phyloP scores from a whole-genome alignment of 2,797 vertebrate species.

The Glyptemys insculpta region DNA sequence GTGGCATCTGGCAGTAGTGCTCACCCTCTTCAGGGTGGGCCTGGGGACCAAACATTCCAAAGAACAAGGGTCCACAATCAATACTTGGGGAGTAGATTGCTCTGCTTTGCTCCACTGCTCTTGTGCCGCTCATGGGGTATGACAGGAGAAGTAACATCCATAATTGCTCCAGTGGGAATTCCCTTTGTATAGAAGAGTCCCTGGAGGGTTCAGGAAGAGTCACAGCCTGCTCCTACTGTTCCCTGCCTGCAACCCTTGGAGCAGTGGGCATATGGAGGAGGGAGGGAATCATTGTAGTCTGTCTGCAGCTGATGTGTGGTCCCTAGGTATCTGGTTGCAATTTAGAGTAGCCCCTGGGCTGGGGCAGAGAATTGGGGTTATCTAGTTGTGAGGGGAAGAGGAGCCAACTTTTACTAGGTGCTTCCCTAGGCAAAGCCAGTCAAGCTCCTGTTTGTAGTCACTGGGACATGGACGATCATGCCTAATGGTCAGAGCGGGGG shows the following conservation, averaged over 20 bases:
- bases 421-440: neutral
- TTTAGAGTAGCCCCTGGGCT: neutral
- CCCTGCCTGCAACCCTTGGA: too few species aligned
- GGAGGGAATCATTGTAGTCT: neutral
- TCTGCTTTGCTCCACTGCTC: neutral
- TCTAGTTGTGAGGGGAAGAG: accelerated
- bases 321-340: neutral
- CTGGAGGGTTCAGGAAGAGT: neutral
- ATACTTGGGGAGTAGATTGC: neutral
- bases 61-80: neutral
- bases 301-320: neutral
- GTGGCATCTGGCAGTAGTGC: neutral
- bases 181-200: too few species aligned
- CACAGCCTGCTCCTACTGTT: neutral
- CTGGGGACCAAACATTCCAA: neutral
- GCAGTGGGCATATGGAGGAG: accelerated
- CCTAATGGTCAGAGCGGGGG: too few species aligned
- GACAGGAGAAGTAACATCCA: neutral
- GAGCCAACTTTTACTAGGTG: neutral
- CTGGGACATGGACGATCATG: too few species aligned
- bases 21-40: neutral
- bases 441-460: neutral
- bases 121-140: neutral
- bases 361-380: neutral
- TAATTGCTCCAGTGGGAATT: neutral